phyloP scores from a whole-genome alignment of 2,797 vertebrate genomes.

The Lagocephalus sceleratus region DNA sequence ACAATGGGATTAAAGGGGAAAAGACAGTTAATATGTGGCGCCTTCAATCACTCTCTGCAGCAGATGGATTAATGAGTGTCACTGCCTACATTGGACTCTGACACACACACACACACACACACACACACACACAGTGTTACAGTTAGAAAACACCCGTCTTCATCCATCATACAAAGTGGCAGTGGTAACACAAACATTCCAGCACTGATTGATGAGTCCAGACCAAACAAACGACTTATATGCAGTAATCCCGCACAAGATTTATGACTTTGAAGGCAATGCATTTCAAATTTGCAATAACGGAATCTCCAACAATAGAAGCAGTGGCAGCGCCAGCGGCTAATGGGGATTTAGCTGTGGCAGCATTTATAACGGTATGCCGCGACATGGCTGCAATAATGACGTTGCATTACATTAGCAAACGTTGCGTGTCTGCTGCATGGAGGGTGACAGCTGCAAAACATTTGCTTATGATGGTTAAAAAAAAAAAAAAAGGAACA shows the following conservation, averaged over 20 bases:
- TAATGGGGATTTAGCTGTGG: slow-evolving; percentile 58
- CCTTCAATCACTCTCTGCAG: slow-evolving; percentile 65
- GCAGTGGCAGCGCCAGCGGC: slow-evolving; percentile 25
- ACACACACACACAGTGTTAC: slow-evolving; percentile 31
- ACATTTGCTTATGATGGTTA: slow-evolving; percentile 33
- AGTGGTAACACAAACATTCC: slow-evolving; percentile 68
- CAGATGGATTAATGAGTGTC: slow-evolving; percentile 70
- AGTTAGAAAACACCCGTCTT: slow-evolving; percentile 60
- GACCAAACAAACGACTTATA: slow-evolving; percentile 58
- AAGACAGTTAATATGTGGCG: slow-evolving; percentile 71
- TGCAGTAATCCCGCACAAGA: slow-evolving; percentile 59
- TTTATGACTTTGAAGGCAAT: slow-evolving; percentile 48
- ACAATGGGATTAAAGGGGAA: slow-evolving; percentile 75
- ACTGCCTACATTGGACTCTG: slow-evolving; percentile 54
- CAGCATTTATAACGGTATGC: slow-evolving; percentile 39
- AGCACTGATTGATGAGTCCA: slow-evolving; percentile 66
- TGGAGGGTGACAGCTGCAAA: slow-evolving; percentile 36
- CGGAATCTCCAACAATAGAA: slow-evolving; percentile 55
- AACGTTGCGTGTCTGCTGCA: slow-evolving; percentile 19
- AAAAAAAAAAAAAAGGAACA: background rate
- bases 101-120: slow-evolving; percentile 17
- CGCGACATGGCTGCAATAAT: slow-evolving; percentile 37
- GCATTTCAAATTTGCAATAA: slow-evolving; percentile 62
- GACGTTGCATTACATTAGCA: slow-evolving; percentile 30
- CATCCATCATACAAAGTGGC: slow-evolving; percentile 67